phyloP scores from a whole-genome alignment of 2,113 vertebrate genomes.

The Seriola rivoliana region DNA sequence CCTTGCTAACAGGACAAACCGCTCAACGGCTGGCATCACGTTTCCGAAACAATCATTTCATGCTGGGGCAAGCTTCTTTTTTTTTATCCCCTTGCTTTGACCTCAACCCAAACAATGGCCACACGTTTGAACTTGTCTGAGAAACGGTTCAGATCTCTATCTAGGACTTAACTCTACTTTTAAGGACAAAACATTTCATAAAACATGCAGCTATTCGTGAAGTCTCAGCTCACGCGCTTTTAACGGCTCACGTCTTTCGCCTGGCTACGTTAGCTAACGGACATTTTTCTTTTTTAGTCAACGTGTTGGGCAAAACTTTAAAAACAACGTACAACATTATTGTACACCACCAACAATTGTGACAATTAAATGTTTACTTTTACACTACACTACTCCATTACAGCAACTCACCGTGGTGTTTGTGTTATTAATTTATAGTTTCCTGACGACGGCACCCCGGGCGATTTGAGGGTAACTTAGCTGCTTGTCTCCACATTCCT shows the following conservation, averaged over 20 bases:
- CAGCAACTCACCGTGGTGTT: slow-evolving; percentile 25
- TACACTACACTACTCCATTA: fast-evolving
- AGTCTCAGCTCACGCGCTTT: background rate
- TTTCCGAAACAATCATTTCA: slow-evolving; percentile 40
- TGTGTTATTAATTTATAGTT: background rate
- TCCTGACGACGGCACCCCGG: slow-evolving; percentile 37
- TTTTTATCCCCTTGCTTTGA: background rate
- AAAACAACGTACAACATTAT: background rate
- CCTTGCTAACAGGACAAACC: background rate
- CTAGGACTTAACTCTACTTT: background rate
- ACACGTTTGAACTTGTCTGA: slow-evolving; percentile 43
- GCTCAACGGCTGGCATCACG: slow-evolving; percentile 44
- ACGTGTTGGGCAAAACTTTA: background rate
- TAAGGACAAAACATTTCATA: background rate
- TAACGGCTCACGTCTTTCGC: background rate
- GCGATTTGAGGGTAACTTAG: slow-evolving; percentile 69
- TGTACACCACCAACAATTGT: background rate
- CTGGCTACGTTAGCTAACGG: slow-evolving; percentile 57
- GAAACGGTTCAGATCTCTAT: background rate
- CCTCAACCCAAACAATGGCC: slow-evolving; percentile 50
- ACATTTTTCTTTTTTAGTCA: background rate
- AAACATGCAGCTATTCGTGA: background rate
- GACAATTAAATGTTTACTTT: fast-evolving
- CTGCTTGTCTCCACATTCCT: slow-evolving; percentile 77
- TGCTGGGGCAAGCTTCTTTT: slow-evolving; percentile 53